phyloP scores from a whole-genome alignment of 1,140 invertebrate species.

The Orchesella cincta region DNA sequence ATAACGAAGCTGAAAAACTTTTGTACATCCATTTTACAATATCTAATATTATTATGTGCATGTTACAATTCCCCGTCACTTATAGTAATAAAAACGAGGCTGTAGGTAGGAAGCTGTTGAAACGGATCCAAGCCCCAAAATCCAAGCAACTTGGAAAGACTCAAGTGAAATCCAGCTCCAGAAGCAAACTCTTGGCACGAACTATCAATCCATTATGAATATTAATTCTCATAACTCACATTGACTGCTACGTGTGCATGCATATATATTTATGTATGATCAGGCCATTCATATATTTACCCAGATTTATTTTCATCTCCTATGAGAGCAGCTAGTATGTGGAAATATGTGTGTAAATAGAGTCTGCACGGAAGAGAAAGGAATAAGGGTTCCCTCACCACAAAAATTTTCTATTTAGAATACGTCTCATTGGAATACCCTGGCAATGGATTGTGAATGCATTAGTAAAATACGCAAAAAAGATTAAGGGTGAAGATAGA shows the following conservation, averaged over 20 bases:
- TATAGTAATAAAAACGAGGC: neutral
- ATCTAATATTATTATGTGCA: neutral
- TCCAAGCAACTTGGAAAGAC: neutral
- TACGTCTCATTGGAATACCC: too few species aligned
- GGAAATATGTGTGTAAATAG: too few species aligned
- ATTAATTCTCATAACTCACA: slow-evolving; percentile 20
- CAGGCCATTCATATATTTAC: slow-evolving; percentile 9
- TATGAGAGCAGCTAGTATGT: neutral
- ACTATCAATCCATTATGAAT: slow-evolving; percentile 28
- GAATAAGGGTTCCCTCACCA: neutral
- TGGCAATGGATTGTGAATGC: too few species aligned
- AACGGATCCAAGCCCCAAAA: neutral
- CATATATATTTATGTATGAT: slow-evolving; percentile 6
- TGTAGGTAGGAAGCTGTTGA: slow-evolving; percentile 6
- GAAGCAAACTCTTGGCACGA: slow-evolving; percentile 9
- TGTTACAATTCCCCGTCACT: neutral
- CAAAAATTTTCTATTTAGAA: too few species aligned
- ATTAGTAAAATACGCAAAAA: too few species aligned
- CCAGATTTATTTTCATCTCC: neutral
- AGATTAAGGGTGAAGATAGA: too few species aligned
- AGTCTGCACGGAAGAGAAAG: neutral
- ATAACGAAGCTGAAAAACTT: too few species aligned
- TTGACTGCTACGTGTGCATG: slow-evolving; percentile 6
- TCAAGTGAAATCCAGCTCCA: neutral
- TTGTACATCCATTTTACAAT: neutral